Evolutionary conservation across 2,797 vertebrate genomes (phyloP).

Genomic region (Scomberomorus guttatus): DNA sequence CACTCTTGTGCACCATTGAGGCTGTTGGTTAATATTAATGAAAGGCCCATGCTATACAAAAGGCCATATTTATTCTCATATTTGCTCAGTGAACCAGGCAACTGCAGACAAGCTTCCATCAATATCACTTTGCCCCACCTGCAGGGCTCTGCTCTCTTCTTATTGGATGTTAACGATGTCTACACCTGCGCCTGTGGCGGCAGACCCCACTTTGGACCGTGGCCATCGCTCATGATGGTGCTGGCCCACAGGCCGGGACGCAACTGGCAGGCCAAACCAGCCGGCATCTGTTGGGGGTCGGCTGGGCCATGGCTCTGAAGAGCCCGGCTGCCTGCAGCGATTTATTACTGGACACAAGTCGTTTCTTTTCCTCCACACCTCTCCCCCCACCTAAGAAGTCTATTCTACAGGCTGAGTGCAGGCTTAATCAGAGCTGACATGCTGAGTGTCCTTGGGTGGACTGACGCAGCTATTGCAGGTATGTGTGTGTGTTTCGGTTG

Average conservation of each 20-base stretch:
- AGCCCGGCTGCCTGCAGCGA: slow-evolving; percentile 75
- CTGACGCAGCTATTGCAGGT: slow-evolving; percentile 59
- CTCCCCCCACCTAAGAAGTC: slow-evolving; percentile 64
- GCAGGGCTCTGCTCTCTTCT: slow-evolving; percentile 63
- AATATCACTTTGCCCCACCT: slow-evolving; percentile 83
- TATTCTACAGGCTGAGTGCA: slow-evolving; percentile 70
- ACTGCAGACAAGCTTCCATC: slow-evolving; percentile 75
- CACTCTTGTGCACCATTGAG: slow-evolving; percentile 52
- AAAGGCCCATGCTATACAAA: slow-evolving; percentile 74
- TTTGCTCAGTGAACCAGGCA: slow-evolving; percentile 80
- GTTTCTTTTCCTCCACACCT: slow-evolving; percentile 52
- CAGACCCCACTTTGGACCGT: slow-evolving; percentile 64
- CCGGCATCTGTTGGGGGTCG: slow-evolving; percentile 79
- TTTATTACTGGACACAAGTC: slow-evolving; percentile 81
- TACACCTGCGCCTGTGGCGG: slow-evolving; percentile 78
- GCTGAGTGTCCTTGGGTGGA: slow-evolving; percentile 75
- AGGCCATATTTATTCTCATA: slow-evolving; percentile 84
- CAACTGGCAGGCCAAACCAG: slow-evolving; percentile 74
- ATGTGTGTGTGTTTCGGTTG: slow-evolving; percentile 32
- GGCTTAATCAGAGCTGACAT: slow-evolving; percentile 80
- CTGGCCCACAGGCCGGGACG: slow-evolving; percentile 61
- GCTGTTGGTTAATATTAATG: slow-evolving; percentile 81
- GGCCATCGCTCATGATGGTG: slow-evolving; percentile 78
- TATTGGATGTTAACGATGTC: slow-evolving; percentile 80
- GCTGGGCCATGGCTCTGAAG: slow-evolving; percentile 69